These are phyloP conservation scores for Coregonus suidteri DNA, from an alignment of 2,797 vertebrate genomes.

Conservation along the genomic window DNA sequence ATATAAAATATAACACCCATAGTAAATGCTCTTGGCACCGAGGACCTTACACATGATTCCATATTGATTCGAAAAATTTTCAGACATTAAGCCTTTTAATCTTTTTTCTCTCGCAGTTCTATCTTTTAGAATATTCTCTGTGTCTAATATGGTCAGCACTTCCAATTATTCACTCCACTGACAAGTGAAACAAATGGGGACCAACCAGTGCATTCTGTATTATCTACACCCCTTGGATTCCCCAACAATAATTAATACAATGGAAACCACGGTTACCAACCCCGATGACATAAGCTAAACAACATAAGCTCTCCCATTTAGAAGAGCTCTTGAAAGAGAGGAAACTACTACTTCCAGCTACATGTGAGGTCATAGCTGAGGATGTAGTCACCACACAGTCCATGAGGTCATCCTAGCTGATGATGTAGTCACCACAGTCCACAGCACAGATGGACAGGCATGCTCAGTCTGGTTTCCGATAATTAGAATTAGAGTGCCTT, in stretches of 20 bases:
- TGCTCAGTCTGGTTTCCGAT: slow-evolving; percentile 15
- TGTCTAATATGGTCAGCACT: slow-evolving; percentile 85
- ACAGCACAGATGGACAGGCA: slow-evolving; percentile 34
- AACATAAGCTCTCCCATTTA: slow-evolving; percentile 69
- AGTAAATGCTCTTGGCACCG: slow-evolving; percentile 61
- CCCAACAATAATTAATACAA: slow-evolving; percentile 84
- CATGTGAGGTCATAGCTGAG: slow-evolving; percentile 49
- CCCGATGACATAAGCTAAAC: slow-evolving; percentile 69
- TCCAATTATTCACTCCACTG: slow-evolving; percentile 85
- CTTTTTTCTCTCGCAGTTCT: slow-evolving; percentile 81
- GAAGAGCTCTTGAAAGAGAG: slow-evolving; percentile 63
- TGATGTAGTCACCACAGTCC: slow-evolving; percentile 26
- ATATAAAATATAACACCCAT: slow-evolving; percentile 55
- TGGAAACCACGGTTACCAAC: slow-evolving; percentile 77
- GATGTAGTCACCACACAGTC: background rate
- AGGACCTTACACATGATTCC: slow-evolving; percentile 64
- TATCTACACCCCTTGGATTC: slow-evolving; percentile 82
- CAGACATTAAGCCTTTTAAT: slow-evolving; percentile 87
- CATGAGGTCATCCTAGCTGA: slow-evolving; percentile 37
- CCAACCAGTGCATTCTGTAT: slow-evolving; percentile 80
- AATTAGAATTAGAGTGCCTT: slow-evolving; percentile 16
- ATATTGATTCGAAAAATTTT: slow-evolving; percentile 79
- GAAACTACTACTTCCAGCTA: slow-evolving; percentile 48
- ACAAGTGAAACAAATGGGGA: slow-evolving; percentile 84
- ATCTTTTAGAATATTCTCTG: slow-evolving; percentile 75